Conservation (phyloP, 1,140 invertebrate genomes). For the Ceratosolen fusciceps region DNA sequence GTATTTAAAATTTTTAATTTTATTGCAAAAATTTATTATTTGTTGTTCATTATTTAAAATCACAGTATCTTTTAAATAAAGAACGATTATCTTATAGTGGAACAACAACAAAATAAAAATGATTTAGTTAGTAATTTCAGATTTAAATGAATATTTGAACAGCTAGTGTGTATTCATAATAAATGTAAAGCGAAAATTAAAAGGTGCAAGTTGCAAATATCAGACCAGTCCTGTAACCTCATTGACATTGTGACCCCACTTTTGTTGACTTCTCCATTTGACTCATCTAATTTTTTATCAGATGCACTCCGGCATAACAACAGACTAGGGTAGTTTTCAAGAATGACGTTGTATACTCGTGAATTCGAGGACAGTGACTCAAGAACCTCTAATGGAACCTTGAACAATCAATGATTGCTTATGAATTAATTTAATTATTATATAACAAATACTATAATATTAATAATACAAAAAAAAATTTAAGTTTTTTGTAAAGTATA, state of each 20-base stretch:
- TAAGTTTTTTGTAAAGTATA: no score
- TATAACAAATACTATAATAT: no score
- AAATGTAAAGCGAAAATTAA: slow-evolving; percentile 44
- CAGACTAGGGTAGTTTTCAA: slow-evolving; percentile 81
- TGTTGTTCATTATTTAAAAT: background rate
- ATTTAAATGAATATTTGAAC: no score
- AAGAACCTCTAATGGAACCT: slow-evolving; percentile 78
- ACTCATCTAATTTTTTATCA: slow-evolving; percentile 74
- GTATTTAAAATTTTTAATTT: no score
- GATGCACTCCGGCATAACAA: slow-evolving; percentile 77
- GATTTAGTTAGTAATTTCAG: no score
- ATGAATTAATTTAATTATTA: no score
- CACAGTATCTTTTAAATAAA: background rate
- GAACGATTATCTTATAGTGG: background rate
- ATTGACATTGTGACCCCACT: slow-evolving; percentile 76
- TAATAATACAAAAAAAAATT: no score
- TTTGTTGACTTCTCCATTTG: slow-evolving; percentile 65
- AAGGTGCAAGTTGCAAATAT: slow-evolving; percentile 54
- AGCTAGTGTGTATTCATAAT: background rate
- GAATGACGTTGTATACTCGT: slow-evolving; percentile 78
- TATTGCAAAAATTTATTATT: background rate
- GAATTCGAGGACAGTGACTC: slow-evolving; percentile 78
- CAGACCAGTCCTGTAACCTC: slow-evolving; percentile 64
- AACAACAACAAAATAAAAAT: background rate
- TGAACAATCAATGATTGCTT: slow-evolving; percentile 53